phyloP scores from a whole-genome alignment of 2,113 vertebrate genomes.

The Choloepus hoffmanni region DNA sequence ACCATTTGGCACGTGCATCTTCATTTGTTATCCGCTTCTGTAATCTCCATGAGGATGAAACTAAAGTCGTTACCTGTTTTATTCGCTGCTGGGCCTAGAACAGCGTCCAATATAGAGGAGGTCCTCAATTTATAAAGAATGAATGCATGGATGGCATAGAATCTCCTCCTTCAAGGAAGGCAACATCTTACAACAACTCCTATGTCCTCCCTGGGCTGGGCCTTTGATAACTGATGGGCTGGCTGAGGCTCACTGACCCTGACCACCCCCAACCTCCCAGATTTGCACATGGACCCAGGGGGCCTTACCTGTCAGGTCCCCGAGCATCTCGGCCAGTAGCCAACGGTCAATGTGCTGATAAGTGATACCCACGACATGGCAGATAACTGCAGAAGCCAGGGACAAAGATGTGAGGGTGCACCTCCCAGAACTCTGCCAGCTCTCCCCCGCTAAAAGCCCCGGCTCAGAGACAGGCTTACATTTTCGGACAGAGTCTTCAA shows the following conservation, averaged over 20 bases:
- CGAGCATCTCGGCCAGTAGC: constrained; percentile 94
- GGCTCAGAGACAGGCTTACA: constrained; percentile 85
- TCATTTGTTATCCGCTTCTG: neutral
- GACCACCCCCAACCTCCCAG: neutral
- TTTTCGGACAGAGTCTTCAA: constrained; percentile 95
- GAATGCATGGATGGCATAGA: neutral
- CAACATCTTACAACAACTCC: neutral
- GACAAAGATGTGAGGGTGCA: neutral
- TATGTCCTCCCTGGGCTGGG: neutral
- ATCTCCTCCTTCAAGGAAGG: neutral
- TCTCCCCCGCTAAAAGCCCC: neutral
- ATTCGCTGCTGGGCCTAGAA: neutral
- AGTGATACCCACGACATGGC: constrained; percentile 96
- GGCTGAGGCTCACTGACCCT: neutral
- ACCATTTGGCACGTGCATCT: neutral
- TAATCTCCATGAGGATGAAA: neutral
- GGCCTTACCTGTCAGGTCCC: constrained; percentile 92
- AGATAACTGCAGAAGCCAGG: constrained; percentile 89
- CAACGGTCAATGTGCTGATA: constrained; percentile 95
- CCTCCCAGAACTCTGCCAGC: neutral
- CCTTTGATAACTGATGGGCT: neutral
- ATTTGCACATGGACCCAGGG: neutral
- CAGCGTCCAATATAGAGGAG: neutral
- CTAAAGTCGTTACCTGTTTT: neutral
- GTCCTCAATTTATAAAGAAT: neutral